Percentiles rank a stretch among this genome's conserved stretches.
phyloP scores from a whole-genome alignment of 2,888 invertebrate species.

The Heliothis peltigera region DNA sequence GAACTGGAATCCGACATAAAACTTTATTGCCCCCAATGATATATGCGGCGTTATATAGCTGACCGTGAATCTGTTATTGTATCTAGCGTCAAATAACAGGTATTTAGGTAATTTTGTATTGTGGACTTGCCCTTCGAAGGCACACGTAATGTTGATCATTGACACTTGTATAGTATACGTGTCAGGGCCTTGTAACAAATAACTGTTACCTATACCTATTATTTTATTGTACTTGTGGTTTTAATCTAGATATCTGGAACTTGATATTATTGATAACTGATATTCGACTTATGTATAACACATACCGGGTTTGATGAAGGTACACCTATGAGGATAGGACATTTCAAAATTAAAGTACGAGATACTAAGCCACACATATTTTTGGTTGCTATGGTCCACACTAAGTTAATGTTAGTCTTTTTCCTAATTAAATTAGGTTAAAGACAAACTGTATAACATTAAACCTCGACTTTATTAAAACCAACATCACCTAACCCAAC shows the following conservation, averaged over 20 bases:
- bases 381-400: no score
- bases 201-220: constrained; percentile 1
- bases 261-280: neutral
- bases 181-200: neutral
- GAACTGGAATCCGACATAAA: constrained; percentile 58
- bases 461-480: constrained; percentile 6
- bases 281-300: no score
- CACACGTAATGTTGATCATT: neutral
- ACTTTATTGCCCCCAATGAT: constrained; percentile 50
- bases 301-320: no score
- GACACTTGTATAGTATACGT: constrained; percentile 1
- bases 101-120: constrained; percentile 24
- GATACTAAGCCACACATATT: no score
- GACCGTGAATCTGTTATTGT: constrained; percentile 49
- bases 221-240: constrained; percentile 12
- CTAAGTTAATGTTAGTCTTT: neutral
- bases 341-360: no score
- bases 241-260: neutral
- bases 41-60: constrained; percentile 36
- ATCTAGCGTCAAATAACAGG: constrained; percentile 18
- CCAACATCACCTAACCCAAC: constrained; percentile 12
- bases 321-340: no score
- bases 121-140: constrained; percentile 23
- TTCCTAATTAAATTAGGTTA: neutral
- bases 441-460: constrained; percentile 5